Evolutionary conservation across 1,140 invertebrate species (phyloP), one percentile per base, ranked within the genome.

Genomic region (Andricus grossulariae): DNA sequence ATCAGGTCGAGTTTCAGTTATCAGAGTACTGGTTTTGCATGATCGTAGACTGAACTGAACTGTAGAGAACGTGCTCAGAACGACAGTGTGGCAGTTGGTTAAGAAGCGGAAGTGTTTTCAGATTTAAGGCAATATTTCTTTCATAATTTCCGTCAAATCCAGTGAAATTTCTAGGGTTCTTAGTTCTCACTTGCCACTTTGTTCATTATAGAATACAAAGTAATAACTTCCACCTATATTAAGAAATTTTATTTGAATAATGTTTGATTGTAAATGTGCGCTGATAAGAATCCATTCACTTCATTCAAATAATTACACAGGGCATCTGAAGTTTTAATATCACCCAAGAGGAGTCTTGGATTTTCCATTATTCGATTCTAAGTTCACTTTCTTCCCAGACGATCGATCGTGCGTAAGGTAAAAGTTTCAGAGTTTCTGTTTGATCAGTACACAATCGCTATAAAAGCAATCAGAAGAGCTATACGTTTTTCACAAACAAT

Each of bases 41-140:
- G 84, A 83, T 81, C 84, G 83, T 85, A 74, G 77, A 83, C 73
- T 83, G 82, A 85, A 83, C 73, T 83, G 81, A 85, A 85, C 81
- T 85, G 75, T 80, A 82, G 54, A 50, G 72, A 54, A 55, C 51
- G 7, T 70, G 50, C 54, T 74, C 19, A 66, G 19, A 39, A 45
- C 50, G 15, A 50, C 51, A 50, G 25, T 25, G 50, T 55, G 60
- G 25, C 32, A 39, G 60, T 66, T 32, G 39, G 60, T 66, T 66
- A 66, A 39, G 60, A 66, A 66, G 60, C 60, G 60, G 60, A 66
- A 66, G 60, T 66, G 15, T 66, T n/a, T 66, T 10, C 60, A 66
- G 60, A 66, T 66, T 66, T 66, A 39, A 66, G 6, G 60, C n/a
- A 66, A 66, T 66, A 39, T 39, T 39, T 66, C 60, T 45, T 66